A percentile compares a stretch with the other conserved stretches of the same genome.
Evolutionary conservation across 2,888 invertebrate species (phyloP).

Genomic region (Ommatoiulus sabulosus): DNA sequence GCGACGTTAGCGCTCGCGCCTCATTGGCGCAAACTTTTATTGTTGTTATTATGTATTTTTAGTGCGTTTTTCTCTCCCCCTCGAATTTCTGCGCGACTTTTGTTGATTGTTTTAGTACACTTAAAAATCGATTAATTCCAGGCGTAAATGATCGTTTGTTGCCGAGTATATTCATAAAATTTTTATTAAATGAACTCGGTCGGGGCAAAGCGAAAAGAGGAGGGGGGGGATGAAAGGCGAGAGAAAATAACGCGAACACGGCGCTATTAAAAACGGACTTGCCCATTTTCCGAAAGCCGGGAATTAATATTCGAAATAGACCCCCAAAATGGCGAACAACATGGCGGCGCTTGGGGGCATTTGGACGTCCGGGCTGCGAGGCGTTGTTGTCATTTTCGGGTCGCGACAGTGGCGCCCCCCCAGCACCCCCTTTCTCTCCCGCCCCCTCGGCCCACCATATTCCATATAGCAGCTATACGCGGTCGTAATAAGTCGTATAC

Average conservation of each 20-base stretch:
- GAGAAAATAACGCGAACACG: neutral
- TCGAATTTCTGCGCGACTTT: slow-evolving; percentile 10
- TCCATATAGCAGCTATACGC: neutral
- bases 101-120: slow-evolving; percentile 52
- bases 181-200: slow-evolving; percentile 51
- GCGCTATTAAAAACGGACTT: slow-evolving; percentile 38
- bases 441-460: neutral
- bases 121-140: slow-evolving; percentile 55
- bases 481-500: slow-evolving; percentile 48
- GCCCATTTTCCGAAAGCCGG: neutral
- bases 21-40: slow-evolving; percentile 37
- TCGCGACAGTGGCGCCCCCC: neutral
- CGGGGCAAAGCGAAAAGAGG: neutral
- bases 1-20: slow-evolving; percentile 13
- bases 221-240: neutral
- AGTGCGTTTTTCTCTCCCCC: neutral
- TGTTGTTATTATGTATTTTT: slow-evolving; percentile 31
- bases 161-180: slow-evolving; percentile 51
- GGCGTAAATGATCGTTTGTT: slow-evolving; percentile 53
- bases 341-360: neutral
- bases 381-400: slow-evolving; percentile 8
- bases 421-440: neutral
- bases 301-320: neutral
- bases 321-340: neutral
- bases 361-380: neutral